phyloP scores from a whole-genome alignment of 2,113 vertebrate species.

The Boleophthalmus pectinirostris region DNA sequence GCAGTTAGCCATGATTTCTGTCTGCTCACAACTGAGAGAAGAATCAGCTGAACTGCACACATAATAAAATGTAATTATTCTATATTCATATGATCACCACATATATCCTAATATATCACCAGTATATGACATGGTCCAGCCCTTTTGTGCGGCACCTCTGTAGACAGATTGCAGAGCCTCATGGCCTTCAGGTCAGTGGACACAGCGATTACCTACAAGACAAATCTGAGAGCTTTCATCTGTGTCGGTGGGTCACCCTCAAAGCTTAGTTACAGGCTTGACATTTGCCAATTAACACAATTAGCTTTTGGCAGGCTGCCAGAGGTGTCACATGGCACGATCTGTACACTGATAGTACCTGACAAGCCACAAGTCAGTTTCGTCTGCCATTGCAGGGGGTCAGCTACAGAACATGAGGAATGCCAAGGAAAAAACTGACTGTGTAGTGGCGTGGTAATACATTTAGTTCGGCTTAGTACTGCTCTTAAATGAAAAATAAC shows the following conservation, averaged over 20 bases:
- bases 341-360: conserved; percentile 79
- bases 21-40: too few relatives aligned
- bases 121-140: too few relatives aligned
- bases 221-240: conserved; percentile 85
- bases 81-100: too few relatives aligned
- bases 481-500: neutral
- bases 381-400: conserved; percentile 51
- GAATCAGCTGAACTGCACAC: too few relatives aligned
- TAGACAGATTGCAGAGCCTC: conserved; percentile 54
- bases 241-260: conserved; percentile 81
- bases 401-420: neutral
- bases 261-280: conserved; percentile 86
- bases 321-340: conserved; percentile 80
- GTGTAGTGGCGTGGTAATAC: neutral
- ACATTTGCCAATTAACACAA: conserved; percentile 84
- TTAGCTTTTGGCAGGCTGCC: conserved; percentile 80
- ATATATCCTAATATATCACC: too few relatives aligned
- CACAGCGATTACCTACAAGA: conserved; percentile 78
- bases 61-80: too few relatives aligned
- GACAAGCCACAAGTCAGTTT: conserved; percentile 75
- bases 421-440: neutral
- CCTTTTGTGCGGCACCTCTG: neutral
- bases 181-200: conserved; percentile 79
- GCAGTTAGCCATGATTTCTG: too few relatives aligned
- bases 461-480: neutral